These are phyloP conservation scores for Periophthalmus modestus DNA, from an alignment of 2,113 vertebrate genomes.

Conservation along the genomic window DNA sequence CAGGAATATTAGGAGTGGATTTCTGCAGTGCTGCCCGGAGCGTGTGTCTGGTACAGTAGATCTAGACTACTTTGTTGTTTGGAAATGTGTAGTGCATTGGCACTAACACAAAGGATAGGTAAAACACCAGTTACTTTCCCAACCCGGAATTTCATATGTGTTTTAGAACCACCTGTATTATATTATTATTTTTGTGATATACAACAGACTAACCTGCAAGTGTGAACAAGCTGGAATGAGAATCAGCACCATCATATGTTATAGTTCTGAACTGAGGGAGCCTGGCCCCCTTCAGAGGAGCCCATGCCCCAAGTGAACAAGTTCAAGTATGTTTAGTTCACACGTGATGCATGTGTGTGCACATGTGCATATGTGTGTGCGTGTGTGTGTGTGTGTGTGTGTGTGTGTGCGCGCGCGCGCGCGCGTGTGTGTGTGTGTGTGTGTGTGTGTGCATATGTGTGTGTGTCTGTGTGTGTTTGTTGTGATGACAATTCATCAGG, in stretches of 20 bases:
- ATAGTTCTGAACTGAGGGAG: not conserved
- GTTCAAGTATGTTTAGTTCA: not conserved
- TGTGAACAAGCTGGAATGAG: constrained; percentile 1
- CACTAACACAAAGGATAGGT: not conserved
- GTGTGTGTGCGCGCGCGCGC: not conserved
- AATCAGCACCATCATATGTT: not conserved
- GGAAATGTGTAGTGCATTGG: not conserved
- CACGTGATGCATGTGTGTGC: not conserved
- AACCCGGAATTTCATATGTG: not conserved
- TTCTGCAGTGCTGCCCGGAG: constrained; percentile 14
- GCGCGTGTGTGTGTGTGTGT: too few relatives aligned
- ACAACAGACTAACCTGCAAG: not conserved
- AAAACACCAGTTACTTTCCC: not conserved
- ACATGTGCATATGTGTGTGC: too few relatives aligned
- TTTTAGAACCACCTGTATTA: not conserved
- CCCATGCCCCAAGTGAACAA: not conserved
- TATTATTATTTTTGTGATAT: not conserved
- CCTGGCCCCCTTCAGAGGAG: not conserved
- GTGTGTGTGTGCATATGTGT: not conserved
- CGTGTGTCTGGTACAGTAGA: constrained; percentile 4
- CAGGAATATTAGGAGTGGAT: constrained; percentile 36
- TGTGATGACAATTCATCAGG: not conserved
- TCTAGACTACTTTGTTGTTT: constrained; percentile 7
- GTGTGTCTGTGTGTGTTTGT: too few relatives aligned
- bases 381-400: too few relatives aligned